Evolutionary conservation across 1,140 invertebrate species (phyloP).

Genomic region (Procambarus clarkii): DNA sequence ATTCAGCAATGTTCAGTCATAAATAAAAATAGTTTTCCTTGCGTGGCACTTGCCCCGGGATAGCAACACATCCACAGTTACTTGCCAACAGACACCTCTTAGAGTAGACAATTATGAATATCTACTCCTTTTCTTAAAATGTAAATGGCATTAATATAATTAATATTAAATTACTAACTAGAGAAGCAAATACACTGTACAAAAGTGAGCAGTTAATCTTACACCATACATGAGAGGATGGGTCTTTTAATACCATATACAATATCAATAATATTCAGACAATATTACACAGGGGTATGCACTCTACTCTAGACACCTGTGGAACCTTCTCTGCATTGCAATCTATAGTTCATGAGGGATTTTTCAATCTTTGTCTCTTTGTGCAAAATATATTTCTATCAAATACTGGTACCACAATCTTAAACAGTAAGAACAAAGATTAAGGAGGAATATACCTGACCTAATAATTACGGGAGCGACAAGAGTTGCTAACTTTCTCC

Average conservation of each 20-base stretch:
- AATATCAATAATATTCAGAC: slow-evolving; percentile 64
- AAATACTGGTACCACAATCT: slow-evolving; percentile 65
- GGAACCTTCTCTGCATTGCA: slow-evolving; percentile 63
- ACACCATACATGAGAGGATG: slow-evolving; percentile 68
- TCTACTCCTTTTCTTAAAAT: slow-evolving; percentile 48
- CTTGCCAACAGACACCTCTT: slow-evolving; percentile 54
- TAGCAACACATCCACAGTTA: slow-evolving; percentile 44
- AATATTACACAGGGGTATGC: slow-evolving; percentile 66
- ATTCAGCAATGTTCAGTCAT: slow-evolving; percentile 67
- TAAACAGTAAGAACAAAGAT: slow-evolving; percentile 64
- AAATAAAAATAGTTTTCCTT: slow-evolving; percentile 62
- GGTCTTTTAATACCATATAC: slow-evolving; percentile 66
- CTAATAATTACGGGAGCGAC: slow-evolving; percentile 56
- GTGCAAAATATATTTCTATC: slow-evolving; percentile 60
- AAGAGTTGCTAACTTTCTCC: slow-evolving; percentile 49
- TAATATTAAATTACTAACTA: slow-evolving; percentile 61
- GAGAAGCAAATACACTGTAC: slow-evolving; percentile 67
- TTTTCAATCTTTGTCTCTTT: slow-evolving; percentile 65
- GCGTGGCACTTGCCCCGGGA: slow-evolving; percentile 5
- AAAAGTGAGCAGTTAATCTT: slow-evolving; percentile 68
- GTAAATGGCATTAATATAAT: slow-evolving; percentile 58
- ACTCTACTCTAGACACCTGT: slow-evolving; percentile 64
- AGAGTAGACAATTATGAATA: slow-evolving; percentile 55
- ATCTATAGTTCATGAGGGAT: slow-evolving; percentile 56
- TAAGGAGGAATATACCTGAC: slow-evolving; percentile 50